Conservation (phyloP, 2,113 vertebrate species). For the Nyctibius bracteatus region DNA sequence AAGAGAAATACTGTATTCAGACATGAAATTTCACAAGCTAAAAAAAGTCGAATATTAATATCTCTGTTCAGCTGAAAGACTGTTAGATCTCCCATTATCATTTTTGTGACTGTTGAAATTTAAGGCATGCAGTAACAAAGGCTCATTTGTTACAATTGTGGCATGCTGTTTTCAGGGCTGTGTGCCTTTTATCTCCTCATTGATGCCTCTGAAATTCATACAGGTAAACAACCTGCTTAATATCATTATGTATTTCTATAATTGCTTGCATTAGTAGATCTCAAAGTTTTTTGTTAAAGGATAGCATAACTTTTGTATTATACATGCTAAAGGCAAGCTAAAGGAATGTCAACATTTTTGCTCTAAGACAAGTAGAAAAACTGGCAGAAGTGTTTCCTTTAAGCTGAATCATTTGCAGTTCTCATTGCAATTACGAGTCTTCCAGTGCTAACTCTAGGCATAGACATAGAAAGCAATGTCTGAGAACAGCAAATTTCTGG, state of each 20-base stretch:
- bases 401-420: not conserved
- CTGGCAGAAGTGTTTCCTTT: not conserved
- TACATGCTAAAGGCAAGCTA: not conserved
- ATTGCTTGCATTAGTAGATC: not conserved
- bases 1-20: constrained; percentile 2
- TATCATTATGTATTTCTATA: not conserved
- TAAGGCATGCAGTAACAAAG: not conserved
- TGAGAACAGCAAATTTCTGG: not conserved
- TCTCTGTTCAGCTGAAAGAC: not conserved
- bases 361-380: not conserved
- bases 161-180: not conserved
- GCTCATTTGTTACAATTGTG: not conserved
- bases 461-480: not conserved
- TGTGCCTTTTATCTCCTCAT: not conserved
- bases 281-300: not conserved
- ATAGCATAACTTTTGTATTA: not conserved
- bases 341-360: not conserved
- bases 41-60: not conserved
- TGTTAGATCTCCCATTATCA: not conserved
- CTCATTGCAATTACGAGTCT: not conserved
- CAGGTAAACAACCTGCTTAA: not conserved
- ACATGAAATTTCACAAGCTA: not conserved
- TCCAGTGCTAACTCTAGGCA: not conserved
- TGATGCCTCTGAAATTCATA: not conserved
- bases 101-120: not conserved